phyloP scores from a whole-genome alignment of 2,797 vertebrate genomes.

The Gadopsis marmoratus region DNA sequence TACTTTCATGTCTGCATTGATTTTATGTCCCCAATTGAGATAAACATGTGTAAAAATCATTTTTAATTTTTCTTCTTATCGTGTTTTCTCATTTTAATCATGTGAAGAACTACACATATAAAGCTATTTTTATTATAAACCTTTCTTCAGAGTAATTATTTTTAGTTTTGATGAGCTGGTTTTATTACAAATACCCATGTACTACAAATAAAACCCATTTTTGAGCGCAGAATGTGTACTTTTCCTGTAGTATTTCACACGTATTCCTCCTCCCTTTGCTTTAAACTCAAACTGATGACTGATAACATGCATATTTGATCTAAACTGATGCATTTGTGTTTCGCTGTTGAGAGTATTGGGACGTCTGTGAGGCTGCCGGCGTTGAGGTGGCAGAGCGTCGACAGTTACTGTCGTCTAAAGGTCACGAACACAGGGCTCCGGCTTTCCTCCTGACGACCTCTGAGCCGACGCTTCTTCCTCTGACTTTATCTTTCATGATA shows the following conservation, averaged over 20 bases:
- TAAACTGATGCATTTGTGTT: neutral
- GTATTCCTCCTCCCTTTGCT: neutral
- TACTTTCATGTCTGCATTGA: no score
- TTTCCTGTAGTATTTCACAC: neutral
- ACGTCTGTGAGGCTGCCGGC: neutral
- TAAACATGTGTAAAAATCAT: no score
- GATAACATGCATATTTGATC: neutral
- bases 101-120: no score
- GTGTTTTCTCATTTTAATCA: neutral
- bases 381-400: neutral
- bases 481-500: neutral
- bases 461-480: neutral
- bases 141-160: no score
- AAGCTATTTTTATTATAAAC: no score
- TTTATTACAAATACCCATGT: no score
- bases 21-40: no score
- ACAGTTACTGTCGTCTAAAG: neutral
- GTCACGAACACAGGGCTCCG: neutral
- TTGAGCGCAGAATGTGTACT: neutral
- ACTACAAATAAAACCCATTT: neutral
- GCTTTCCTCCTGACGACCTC: neutral
- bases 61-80: neutral
- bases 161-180: no score
- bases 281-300: neutral
- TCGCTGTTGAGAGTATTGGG: neutral